A percentile compares a stretch with the other conserved stretches of the same genome.
phyloP scores from a whole-genome alignment of 1,140 invertebrate genomes.

The Potamilus streckersoni region DNA sequence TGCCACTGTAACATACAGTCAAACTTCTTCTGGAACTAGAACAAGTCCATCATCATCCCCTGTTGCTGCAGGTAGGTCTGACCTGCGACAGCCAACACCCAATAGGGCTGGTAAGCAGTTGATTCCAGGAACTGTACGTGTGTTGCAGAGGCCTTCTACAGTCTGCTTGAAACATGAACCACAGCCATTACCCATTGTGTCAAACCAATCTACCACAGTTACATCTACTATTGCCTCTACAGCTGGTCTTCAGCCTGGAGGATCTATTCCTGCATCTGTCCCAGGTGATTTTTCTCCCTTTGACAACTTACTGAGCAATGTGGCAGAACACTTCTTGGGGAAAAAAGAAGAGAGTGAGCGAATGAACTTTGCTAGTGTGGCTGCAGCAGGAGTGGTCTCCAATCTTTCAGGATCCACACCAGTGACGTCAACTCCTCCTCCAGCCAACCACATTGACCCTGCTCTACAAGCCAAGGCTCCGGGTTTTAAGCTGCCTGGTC shows the following conservation, averaged over 20 bases:
- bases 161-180: slow-evolving; percentile 42
- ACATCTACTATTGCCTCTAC: slow-evolving; percentile 23
- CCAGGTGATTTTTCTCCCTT: slow-evolving; percentile 81
- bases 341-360: slow-evolving; percentile 75
- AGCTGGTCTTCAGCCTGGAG: slow-evolving; percentile 5
- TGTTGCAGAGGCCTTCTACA: slow-evolving; percentile 36
- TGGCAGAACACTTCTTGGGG: slow-evolving; percentile 76
- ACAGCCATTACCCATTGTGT: slow-evolving; percentile 55
- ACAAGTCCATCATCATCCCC: slow-evolving; percentile 30
- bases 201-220: slow-evolving; percentile 36
- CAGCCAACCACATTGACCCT: slow-evolving; percentile 70
- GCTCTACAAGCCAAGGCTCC: slow-evolving; percentile 64
- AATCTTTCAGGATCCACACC: slow-evolving; percentile 55
- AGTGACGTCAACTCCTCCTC: slow-evolving; percentile 44
- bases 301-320: slow-evolving; percentile 78
- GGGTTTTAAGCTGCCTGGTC: slow-evolving; percentile 53
- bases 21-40: slow-evolving; percentile 28
- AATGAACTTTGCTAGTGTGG: slow-evolving; percentile 81
- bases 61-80: slow-evolving; percentile 11
- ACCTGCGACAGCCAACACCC: slow-evolving; percentile 13
- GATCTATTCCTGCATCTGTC: slow-evolving; percentile 20
- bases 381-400: slow-evolving; percentile 72
- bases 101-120: slow-evolving; percentile 9
- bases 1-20: slow-evolving; percentile 30
- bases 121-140: slow-evolving; percentile 35